Conservation (phyloP, 2,888 invertebrate species). For the Apotomis betuletana region DNA sequence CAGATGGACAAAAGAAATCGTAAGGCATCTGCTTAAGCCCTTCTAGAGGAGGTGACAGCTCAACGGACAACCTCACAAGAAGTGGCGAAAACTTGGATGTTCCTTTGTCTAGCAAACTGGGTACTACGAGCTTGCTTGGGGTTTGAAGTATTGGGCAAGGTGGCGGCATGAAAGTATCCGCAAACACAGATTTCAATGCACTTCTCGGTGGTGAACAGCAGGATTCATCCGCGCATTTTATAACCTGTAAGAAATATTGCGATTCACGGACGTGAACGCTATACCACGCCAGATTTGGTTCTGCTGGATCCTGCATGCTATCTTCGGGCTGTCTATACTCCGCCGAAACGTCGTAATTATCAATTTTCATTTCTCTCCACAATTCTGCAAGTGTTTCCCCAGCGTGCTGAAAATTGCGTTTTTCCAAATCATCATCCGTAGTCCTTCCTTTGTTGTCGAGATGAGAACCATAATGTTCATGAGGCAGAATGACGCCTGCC, state of each 20-base stretch:
- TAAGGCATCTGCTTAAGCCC: slow-evolving; percentile 36
- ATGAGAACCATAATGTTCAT: slow-evolving; percentile 9
- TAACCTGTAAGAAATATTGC: slow-evolving; percentile 42
- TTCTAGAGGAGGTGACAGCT: slow-evolving; percentile 46
- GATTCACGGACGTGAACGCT: slow-evolving; percentile 41
- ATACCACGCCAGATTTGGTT: slow-evolving; percentile 5
- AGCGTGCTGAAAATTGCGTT: slow-evolving; percentile 10
- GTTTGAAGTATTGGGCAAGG: slow-evolving; percentile 44
- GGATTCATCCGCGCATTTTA: slow-evolving; percentile 44
- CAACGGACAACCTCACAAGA: slow-evolving; percentile 43
- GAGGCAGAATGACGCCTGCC: slow-evolving; percentile 1
- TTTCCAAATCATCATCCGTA: background rate
- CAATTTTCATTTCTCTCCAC: slow-evolving; percentile 49
- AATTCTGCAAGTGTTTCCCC: slow-evolving; percentile 43
- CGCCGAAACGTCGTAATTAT: slow-evolving; percentile 46
- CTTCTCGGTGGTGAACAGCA: slow-evolving; percentile 43
- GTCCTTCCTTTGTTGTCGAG: slow-evolving; percentile 3
- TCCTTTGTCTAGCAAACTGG: slow-evolving; percentile 43
- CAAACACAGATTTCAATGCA: slow-evolving; percentile 43
- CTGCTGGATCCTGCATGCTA: slow-evolving; percentile 1
- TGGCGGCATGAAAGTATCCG: slow-evolving; percentile 44
- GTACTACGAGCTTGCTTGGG: slow-evolving; percentile 43
- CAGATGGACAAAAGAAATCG: slow-evolving; percentile 43
- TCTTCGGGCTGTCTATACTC: slow-evolving; percentile 39
- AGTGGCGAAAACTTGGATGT: slow-evolving; percentile 46